Base-by-base conservation (phyloP, 2,797 vertebrate genomes). In the Micrastur ruficollis region DNA sequence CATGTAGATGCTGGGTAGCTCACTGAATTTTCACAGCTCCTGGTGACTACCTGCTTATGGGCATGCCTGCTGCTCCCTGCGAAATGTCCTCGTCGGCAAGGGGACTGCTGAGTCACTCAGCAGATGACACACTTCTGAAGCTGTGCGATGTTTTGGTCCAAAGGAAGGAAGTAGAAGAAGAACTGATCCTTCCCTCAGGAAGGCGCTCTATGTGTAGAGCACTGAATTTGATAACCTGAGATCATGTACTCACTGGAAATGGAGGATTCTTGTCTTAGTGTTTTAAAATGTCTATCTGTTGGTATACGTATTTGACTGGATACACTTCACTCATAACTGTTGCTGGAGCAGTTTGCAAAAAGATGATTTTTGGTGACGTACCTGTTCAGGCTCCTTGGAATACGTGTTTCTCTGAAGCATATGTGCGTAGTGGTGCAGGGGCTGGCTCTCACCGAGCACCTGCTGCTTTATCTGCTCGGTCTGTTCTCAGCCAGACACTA, bases 401-500 rank as follows among this genome's bases (percentile, higher is more conserved):
- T 14, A 23, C 0, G 0, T 15, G 34, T 66, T 91, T 50, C n/a
- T 90, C 38, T 59, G 72, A 66, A 52, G 42, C 26, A 18, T 22
- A 4, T 4, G 7, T 56, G 27, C 9, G 7, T 25, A 36, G 49
- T 8, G 74, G 47, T 61, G 47, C 47, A 81, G 59, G 44, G 31
- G 4, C 40, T 0, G 2, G 23, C 58, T 90, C 29, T 81, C 32
- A 18, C 52, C 0, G 0, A 63, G 36, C 7, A 5, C 76, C 44
- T 70, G 58, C 81, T 84, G 70, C 58, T 81, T 73, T 80, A 6
- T 23, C 72, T 85, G 27, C 59, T 74, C 0, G 0, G 10, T n/a
- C 44, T 78, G 42, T 75, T 79, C 70, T 90, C 82, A 90, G 65
- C 76, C 87, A 94, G 76, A 32, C 74, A 31, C 66, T 78, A 82